Base-by-base conservation (phyloP, 2,113 vertebrate species). In the Psittacula cyanocephala region DNA sequence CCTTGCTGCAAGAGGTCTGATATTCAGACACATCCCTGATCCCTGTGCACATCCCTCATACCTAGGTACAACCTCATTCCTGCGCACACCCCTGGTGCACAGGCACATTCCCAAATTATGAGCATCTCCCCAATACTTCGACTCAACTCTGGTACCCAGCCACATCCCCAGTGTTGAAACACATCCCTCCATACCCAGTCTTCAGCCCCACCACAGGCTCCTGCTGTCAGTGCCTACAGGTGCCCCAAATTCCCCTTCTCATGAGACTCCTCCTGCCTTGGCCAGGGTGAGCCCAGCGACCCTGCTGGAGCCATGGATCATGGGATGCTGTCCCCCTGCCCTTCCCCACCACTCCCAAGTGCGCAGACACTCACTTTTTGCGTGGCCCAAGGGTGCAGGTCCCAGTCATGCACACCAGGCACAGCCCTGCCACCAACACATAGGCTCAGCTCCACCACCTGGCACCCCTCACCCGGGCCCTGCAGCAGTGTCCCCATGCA, bases 331-430 rank as follows among this genome's bases (percentile, higher is more conserved):
- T 8, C 22, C 19, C 71, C 71, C 16, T 31, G 33, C 4, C 71
- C 63, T 8, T 16, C 22, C 62, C 65, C 67, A 1, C 25, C 0
- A 0, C 62, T 3, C 1, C 68, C 20, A 6, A 28, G 8, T 18
- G 35, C 9, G 0, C 35, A 31, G 17, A 87, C 62, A 92, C 98
- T 98, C 94, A 99, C 99, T 96, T 99, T 89, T 98, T 97, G 93
- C 88, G 96, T 28, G 97, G 97, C 72, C 97, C 97, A 0, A 99
- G 84, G 5, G 97, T 95, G 94, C 97, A 86, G 1, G 96, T 95
- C 87, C 98, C 97, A 44, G 98, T 97, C 65, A 98, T 97, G 64
- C 98, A 99, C 76, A 99, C 97, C 94, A 99, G 94, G 92, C 99
- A 99, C 91, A 99, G 98, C 29, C 99, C 99, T 99, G 97, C 63